phyloP scores from a whole-genome alignment of 2,888 invertebrate species.

The Tipula lateralis region DNA sequence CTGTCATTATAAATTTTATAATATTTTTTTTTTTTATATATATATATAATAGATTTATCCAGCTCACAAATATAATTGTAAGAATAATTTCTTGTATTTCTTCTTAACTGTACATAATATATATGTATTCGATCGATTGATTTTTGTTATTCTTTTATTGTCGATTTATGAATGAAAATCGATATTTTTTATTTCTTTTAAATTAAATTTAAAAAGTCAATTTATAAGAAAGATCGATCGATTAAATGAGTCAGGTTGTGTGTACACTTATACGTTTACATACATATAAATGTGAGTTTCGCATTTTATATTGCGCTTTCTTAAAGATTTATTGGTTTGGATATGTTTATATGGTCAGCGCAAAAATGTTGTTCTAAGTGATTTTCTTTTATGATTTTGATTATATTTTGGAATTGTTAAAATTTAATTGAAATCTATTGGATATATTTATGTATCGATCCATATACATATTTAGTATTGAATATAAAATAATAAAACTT shows the following conservation, averaged over 20 bases:
- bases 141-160: background rate
- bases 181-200: background rate
- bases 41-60: background rate
- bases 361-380: conserved; percentile 24
- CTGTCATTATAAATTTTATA: background rate
- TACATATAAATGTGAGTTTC: background rate
- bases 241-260: conserved; percentile 13
- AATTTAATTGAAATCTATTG: background rate
- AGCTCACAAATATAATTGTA: background rate
- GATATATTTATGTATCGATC: background rate
- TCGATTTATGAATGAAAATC: conserved; percentile 24
- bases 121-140: background rate
- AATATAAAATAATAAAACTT: too few species aligned
- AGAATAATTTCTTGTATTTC: background rate
- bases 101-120: background rate
- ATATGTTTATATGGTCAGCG: background rate
- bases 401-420: conserved; percentile 1
- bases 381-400: background rate
- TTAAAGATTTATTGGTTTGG: conserved; percentile 19
- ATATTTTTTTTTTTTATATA: background rate
- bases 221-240: conserved; percentile 14
- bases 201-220: conserved; percentile 11
- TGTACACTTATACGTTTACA: background rate
- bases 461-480: background rate
- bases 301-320: background rate